These are phyloP conservation scores for Megaceryle torquata DNA, from an alignment of 2,113 vertebrate species.

Conservation along the genomic window DNA sequence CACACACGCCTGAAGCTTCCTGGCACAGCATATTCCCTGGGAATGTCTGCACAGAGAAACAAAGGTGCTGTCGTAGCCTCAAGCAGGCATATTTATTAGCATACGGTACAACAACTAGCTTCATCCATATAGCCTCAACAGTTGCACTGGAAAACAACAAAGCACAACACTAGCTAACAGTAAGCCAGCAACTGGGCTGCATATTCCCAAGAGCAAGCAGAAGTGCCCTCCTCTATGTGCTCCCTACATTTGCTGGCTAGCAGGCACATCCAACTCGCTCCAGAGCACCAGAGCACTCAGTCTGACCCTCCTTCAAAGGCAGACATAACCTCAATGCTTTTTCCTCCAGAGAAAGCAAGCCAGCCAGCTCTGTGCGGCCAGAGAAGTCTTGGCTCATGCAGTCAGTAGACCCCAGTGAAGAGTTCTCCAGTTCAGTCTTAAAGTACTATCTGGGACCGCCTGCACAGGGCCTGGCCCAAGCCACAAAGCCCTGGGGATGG, in stretches of 20 bases:
- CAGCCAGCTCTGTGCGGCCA: accelerated
- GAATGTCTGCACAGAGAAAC: background rate
- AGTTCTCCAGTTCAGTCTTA: accelerated
- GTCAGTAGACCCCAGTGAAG: accelerated
- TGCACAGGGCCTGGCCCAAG: background rate
- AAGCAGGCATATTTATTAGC: accelerated
- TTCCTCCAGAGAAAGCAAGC: accelerated
- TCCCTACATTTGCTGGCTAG: background rate
- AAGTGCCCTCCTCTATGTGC: background rate
- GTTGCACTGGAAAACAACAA: background rate
- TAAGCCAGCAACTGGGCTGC: background rate
- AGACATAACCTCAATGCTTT: background rate
- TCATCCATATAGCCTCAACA: background rate
- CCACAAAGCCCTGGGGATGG: background rate
- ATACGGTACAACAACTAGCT: background rate
- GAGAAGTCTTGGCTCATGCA: background rate
- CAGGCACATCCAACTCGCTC: accelerated
- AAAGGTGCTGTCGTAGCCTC: background rate
- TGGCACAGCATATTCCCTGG: background rate
- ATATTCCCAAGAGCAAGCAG: background rate
- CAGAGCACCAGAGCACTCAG: accelerated
- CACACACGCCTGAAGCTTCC: background rate
- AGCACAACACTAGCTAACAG: background rate
- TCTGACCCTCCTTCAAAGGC: background rate
- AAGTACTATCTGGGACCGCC: background rate